A percentile compares a stretch with the other conserved stretches of the same genome.
Evolutionary conservation across 2,113 vertebrate genomes (phyloP).

Genomic region (Sigmodon hispidus): DNA sequence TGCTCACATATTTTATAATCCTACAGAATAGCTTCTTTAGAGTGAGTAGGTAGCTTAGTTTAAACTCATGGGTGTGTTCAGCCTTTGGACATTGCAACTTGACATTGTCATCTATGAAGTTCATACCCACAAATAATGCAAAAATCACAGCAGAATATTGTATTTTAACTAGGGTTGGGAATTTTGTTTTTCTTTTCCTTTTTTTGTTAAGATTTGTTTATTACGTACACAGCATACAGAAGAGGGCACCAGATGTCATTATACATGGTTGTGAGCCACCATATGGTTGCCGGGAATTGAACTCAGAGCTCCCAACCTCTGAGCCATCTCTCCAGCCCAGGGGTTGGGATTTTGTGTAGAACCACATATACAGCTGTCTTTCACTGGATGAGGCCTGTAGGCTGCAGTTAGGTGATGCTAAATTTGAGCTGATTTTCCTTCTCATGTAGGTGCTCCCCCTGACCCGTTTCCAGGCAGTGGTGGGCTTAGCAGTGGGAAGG

Average conservation of each 20-base stretch:
- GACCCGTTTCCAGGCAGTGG: slow-evolving; percentile 91
- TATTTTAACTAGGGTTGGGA: not conserved
- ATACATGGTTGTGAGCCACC: too few species aligned
- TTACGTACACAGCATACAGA: too few species aligned
- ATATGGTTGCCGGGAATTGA: too few species aligned
- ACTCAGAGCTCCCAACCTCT: too few species aligned
- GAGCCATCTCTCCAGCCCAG: too few species aligned
- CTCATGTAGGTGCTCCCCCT: slow-evolving; percentile 91
- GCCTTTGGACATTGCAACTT: not conserved
- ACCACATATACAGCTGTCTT: not conserved
- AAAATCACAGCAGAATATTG: not conserved
- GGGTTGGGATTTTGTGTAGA: not conserved
- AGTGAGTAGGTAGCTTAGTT: not conserved
- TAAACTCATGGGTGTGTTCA: not conserved
- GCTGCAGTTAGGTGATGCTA: not conserved
- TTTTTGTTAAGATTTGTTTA: too few species aligned
- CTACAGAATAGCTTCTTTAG: not conserved
- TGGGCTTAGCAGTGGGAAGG: slow-evolving; percentile 92
- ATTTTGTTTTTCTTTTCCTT: too few species aligned
- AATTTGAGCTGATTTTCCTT: not conserved
- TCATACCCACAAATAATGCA: not conserved
- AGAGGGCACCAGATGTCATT: too few species aligned
- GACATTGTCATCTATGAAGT: not conserved
- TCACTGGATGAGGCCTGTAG: not conserved
- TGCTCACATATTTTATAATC: not conserved